Conservation (phyloP, 2,888 invertebrate genomes). For the Biston betularia region DNA sequence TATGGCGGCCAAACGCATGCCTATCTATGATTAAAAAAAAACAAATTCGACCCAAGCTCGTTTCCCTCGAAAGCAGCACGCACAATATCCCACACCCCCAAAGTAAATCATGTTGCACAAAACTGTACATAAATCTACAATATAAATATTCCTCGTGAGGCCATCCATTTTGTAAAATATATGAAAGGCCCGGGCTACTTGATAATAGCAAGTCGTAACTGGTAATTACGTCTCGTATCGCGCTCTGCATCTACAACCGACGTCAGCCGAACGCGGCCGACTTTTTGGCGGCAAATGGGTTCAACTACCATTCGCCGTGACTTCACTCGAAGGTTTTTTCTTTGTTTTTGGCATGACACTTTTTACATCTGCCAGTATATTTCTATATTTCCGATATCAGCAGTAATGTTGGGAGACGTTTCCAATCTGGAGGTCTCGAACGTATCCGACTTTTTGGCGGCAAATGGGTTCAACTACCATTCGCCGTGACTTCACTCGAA, state of each 20-base stretch:
- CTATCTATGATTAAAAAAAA: too few species aligned
- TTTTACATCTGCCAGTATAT: too few species aligned
- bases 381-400: too few species aligned
- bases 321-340: not conserved
- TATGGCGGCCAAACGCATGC: too few species aligned
- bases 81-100: slow-evolving; percentile 45
- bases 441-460: slow-evolving; percentile 65
- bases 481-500: not conserved
- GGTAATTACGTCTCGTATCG: slow-evolving; percentile 80
- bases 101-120: slow-evolving; percentile 67
- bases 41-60: slow-evolving; percentile 10
- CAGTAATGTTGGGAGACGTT: too few species aligned
- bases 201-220: slow-evolving; percentile 82
- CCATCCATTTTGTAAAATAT: slow-evolving; percentile 84
- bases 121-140: slow-evolving; percentile 79
- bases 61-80: slow-evolving; percentile 20
- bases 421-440: too few species aligned
- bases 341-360: too few species aligned
- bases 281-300: slow-evolving; percentile 64
- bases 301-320: not conserved
- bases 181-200: slow-evolving; percentile 83
- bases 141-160: slow-evolving; percentile 80
- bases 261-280: slow-evolving; percentile 50
- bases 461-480: slow-evolving; percentile 40
- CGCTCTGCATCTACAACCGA: slow-evolving; percentile 75